phyloP scores from a whole-genome alignment of 1,140 invertebrate species.

The Drosophila nebulosa region DNA sequence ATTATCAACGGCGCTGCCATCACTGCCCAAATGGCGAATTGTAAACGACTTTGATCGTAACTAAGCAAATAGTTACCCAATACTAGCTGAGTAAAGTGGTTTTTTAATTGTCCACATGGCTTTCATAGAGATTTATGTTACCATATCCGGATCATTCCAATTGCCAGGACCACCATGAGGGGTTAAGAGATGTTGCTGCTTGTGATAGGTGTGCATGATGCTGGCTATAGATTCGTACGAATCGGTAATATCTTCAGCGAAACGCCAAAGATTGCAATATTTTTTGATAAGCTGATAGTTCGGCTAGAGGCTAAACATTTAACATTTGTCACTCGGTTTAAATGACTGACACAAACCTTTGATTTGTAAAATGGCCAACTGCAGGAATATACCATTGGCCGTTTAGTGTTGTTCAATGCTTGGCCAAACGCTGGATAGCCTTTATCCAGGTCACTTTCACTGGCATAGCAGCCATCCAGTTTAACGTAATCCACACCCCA shows the following conservation, averaged over 20 bases:
- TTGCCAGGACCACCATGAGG: slow-evolving; percentile 95
- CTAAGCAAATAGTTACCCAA: slow-evolving; percentile 97
- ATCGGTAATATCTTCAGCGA: slow-evolving; percentile 96
- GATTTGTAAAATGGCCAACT: slow-evolving; percentile 98
- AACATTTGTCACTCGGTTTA: no score
- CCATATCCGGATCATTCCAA: slow-evolving; percentile 99
- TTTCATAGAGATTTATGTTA: slow-evolving; percentile 81
- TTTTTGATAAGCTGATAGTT: slow-evolving; percentile 93
- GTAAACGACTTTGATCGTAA: slow-evolving; percentile 95
- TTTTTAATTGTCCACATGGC: no score
- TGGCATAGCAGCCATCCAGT: slow-evolving; percentile 95
- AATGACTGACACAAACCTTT: slow-evolving; percentile 82
- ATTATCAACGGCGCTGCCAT: slow-evolving; percentile 97
- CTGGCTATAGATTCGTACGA: slow-evolving; percentile 93
- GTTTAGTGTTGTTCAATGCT: slow-evolving; percentile 43
- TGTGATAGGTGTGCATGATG: slow-evolving; percentile 95
- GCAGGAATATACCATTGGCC: slow-evolving; percentile 95
- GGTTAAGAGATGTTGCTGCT: slow-evolving; percentile 92
- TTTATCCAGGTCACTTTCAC: slow-evolving; percentile 19
- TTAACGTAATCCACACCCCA: slow-evolving; percentile 99
- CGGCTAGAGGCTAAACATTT: slow-evolving; percentile 83
- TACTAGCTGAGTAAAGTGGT: slow-evolving; percentile 86
- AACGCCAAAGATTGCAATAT: slow-evolving; percentile 97
- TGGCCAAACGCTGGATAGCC: slow-evolving; percentile 52
- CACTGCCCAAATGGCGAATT: slow-evolving; percentile 99